A percentile compares a stretch with the other conserved stretches of the same genome.
phyloP scores from a whole-genome alignment of 2,797 vertebrate genomes.

The Rhabdomys pumilio region DNA sequence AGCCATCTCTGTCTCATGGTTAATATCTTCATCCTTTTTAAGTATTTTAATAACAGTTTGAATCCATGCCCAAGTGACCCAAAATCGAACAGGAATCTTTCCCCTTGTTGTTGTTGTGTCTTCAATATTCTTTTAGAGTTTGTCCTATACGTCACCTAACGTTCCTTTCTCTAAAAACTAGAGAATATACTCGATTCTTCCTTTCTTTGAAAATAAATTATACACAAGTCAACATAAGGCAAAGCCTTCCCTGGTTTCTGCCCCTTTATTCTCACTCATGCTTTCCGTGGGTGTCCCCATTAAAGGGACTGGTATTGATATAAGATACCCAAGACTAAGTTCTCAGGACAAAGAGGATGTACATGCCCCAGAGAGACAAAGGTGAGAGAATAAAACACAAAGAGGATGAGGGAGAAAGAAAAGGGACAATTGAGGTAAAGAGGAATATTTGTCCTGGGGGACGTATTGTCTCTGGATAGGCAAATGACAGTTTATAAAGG shows the following conservation, averaged over 20 bases:
- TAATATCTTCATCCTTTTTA: neutral
- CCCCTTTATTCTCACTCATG: neutral
- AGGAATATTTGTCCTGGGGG: neutral
- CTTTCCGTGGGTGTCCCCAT: neutral
- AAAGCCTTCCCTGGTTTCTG: neutral
- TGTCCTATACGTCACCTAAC: neutral
- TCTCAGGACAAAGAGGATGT: neutral
- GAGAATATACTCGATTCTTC: neutral
- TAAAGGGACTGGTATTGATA: neutral
- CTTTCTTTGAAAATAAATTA: neutral
- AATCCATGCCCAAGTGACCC: neutral
- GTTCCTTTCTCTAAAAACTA: neutral
- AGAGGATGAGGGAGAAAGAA: neutral
- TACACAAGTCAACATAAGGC: neutral
- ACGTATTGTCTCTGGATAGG: neutral
- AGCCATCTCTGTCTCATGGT: neutral
- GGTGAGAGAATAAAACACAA: neutral
- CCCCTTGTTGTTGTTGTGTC: neutral
- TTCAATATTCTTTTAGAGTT: neutral
- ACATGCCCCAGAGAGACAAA: neutral
- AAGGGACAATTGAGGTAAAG: neutral
- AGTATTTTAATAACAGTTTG: neutral
- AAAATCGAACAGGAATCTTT: neutral
- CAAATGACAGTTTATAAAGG: neutral
- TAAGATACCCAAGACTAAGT: neutral